Conservation (phyloP, 2,888 invertebrate species). For the Hirudinaria manillensis region DNA sequence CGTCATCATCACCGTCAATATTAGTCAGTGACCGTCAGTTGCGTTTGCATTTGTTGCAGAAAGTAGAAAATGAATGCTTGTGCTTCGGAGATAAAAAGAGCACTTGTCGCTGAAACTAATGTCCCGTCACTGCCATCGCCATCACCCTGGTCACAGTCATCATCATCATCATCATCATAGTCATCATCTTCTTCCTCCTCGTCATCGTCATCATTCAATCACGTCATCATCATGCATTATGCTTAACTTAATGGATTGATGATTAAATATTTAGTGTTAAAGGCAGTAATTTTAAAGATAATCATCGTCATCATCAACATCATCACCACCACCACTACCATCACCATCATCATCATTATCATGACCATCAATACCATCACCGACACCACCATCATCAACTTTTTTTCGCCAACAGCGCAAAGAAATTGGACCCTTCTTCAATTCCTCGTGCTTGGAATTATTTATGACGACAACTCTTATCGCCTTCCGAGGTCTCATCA, state of each 20-base stretch:
- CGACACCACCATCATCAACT: too few relatives aligned
- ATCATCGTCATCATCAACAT: conserved; percentile 5
- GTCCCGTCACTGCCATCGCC: neutral
- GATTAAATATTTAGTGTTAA: too few relatives aligned
- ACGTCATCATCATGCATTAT: too few relatives aligned
- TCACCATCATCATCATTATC: too few relatives aligned
- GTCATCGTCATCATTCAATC: conserved; percentile 22
- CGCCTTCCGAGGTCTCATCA: neutral
- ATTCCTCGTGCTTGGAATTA: neutral
- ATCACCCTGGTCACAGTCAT: conserved; percentile 16
- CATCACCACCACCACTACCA: too few relatives aligned
- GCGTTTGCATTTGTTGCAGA: neutral
- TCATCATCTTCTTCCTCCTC: conserved; percentile 21
- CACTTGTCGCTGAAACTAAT: neutral
- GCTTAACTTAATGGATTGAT: too few relatives aligned
- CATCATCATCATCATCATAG: neutral
- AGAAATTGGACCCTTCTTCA: neutral
- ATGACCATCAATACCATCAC: neutral
- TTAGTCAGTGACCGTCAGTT: too few relatives aligned
- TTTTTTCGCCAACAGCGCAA: neutral
- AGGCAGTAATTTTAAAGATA: too few relatives aligned
- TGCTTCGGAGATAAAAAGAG: neutral
- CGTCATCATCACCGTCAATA: too few relatives aligned
- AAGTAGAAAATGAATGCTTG: neutral
- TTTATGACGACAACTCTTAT: neutral